A percentile compares a stretch with the other conserved stretches of the same genome.
Conservation (phyloP, 2,113 vertebrate species). For the Loxodonta africana region DNA sequence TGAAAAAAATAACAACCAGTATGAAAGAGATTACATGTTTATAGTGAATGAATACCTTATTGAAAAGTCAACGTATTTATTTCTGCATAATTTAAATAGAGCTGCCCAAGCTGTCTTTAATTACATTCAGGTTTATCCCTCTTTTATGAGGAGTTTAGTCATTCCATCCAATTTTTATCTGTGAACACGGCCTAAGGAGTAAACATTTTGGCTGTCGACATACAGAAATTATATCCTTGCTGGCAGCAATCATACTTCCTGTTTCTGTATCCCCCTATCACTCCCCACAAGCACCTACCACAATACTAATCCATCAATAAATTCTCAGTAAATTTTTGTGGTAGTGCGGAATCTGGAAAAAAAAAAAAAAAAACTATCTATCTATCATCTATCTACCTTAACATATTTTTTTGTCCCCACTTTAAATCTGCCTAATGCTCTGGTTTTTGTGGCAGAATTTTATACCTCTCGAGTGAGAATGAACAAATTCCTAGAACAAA, state of each 20-base stretch:
- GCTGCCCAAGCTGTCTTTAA: not conserved
- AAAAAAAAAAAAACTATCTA: not conserved
- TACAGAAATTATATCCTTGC: conserved; percentile 6
- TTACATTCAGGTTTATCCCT: conserved; percentile 27
- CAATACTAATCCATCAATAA: not conserved
- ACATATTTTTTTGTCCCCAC: not conserved
- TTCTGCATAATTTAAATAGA: conserved; percentile 20
- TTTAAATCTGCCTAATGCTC: not conserved
- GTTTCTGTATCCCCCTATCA: not conserved
- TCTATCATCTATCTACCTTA: not conserved
- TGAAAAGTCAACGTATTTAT: not conserved
- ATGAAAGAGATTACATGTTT: not conserved
- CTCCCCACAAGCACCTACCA: not conserved
- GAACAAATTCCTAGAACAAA: not conserved
- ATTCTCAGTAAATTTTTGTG: not conserved
- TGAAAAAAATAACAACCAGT: not conserved
- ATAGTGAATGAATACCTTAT: not conserved
- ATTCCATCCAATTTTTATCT: conserved; percentile 4
- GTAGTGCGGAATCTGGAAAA: not conserved
- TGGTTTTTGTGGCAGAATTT: not conserved
- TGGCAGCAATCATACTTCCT: not conserved
- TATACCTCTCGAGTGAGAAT: not conserved
- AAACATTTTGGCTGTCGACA: conserved; percentile 31
- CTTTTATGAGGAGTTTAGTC: not conserved
- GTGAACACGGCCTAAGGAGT: not conserved